Evolutionary conservation across 1,140 invertebrate species (phyloP), one percentile per base, ranked within the genome.

Genomic region (Diorhabda sublineata): DNA sequence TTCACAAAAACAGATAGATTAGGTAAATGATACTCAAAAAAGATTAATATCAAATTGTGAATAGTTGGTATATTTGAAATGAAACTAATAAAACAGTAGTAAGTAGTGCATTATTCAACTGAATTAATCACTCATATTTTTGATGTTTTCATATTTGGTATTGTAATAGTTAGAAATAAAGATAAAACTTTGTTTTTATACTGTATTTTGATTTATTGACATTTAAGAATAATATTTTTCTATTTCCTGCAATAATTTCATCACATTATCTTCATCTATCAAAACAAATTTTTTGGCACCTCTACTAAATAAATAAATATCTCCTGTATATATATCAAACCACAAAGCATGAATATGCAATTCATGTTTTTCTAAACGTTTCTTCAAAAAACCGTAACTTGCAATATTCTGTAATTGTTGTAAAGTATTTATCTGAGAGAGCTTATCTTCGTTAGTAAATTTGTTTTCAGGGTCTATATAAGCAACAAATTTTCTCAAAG

Each of bases 311-410:
- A 93, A 96, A 80, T 94, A 96, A 77, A 98, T 94, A 82, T 98
- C 94, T 3, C 96, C 96, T 0, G 94, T 97, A 77, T 97, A 97
- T 78, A 98, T 96, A 81, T 98, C 96, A 81, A 98, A 98, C 96
- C 96, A 98, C 3, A 98, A 83, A 0, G 96, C 95, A 78, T 97
- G 95, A 71, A 97, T 91, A 76, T 96, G 92, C 4, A 97, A 83
- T 78, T 95, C 87, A 75, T 94, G 90, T 42, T 86, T 86, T 80
- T 92, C 89, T 7, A 98, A 81, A 2, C 92, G 86, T 71, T 90
- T 90, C 76, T 94, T 92, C 45, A 98, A 83, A 83, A 98, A 97
- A 42, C 93, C 93, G 79, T 98, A 97, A 42, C 94, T 97, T 1
- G 95, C 93, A 64, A 98, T 89, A 80, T 98, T 97, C 81, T 96